Evolutionary conservation across 1,140 invertebrate species (phyloP).

Genomic region (Aphelenchoides besseyi): DNA sequence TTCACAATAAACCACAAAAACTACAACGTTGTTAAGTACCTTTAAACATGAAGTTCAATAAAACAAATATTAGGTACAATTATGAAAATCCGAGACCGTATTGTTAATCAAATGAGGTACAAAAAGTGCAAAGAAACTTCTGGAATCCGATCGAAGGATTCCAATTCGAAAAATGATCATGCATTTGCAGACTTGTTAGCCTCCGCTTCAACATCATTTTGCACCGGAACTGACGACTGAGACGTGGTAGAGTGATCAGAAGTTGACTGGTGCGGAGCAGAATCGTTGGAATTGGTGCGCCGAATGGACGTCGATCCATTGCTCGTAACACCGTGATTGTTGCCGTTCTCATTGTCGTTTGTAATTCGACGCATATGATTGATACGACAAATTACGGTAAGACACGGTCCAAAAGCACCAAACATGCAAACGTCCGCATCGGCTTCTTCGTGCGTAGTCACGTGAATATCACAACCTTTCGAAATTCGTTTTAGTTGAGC

Average conservation of each 20-base stretch:
- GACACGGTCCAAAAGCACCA: neutral
- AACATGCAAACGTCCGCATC: neutral
- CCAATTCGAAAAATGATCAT: neutral
- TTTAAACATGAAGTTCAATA: too few relatives aligned
- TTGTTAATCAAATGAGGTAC: neutral
- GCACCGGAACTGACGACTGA: neutral
- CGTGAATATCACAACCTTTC: neutral
- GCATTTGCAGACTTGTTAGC: neutral
- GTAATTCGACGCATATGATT: neutral
- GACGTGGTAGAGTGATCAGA: neutral
- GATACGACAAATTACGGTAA: neutral
- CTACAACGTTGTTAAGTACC: too few relatives aligned
- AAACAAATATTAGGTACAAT: neutral
- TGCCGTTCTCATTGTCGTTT: too few relatives aligned
- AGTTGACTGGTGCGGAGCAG: neutral
- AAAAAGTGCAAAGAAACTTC: neutral
- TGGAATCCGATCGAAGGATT: too few relatives aligned
- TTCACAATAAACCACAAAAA: neutral
- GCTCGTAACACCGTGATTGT: too few relatives aligned
- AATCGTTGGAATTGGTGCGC: neutral
- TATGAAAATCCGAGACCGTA: neutral
- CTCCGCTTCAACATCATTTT: neutral
- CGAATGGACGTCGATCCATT: neutral
- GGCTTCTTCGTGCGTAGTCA: neutral
- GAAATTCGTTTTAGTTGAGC: constrained; percentile 1